Evolutionary conservation across 1,140 invertebrate genomes (phyloP).

Genomic region (Hylaeus volcanicus): DNA sequence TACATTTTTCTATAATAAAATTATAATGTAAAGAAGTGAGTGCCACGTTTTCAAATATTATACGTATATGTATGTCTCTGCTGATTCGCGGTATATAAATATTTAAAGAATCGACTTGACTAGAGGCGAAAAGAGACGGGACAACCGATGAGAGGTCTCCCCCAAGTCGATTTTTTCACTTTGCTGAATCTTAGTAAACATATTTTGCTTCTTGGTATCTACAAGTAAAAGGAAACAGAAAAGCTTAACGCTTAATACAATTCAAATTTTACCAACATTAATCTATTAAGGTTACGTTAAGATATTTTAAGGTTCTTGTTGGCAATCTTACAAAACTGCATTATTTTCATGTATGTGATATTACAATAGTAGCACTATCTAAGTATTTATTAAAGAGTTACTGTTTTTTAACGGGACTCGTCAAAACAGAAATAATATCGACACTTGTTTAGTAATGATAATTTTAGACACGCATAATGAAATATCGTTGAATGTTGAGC

Average conservation of each 20-base stretch:
- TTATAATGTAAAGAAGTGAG: neutral
- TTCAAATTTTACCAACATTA: neutral
- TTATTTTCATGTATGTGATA: slow-evolving; percentile 5
- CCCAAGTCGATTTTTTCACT: too few relatives aligned
- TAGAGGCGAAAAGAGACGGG: too few relatives aligned
- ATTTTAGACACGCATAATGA: neutral
- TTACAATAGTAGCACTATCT: slow-evolving; percentile 9
- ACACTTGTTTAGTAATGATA: neutral
- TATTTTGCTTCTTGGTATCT: neutral
- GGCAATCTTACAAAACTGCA: slow-evolving; percentile 2
- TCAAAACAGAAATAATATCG: neutral
- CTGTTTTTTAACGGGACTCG: neutral
- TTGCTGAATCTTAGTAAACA: neutral
- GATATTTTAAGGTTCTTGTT: neutral
- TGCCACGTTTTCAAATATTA: neutral
- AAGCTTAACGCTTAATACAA: neutral
- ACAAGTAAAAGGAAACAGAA: neutral
- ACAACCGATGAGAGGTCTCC: neutral
- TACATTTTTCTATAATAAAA: slow-evolving; percentile 17
- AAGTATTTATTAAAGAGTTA: slow-evolving; percentile 13
- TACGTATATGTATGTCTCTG: neutral
- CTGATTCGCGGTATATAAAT: neutral
- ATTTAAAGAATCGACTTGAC: neutral
- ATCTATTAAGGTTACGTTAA: neutral
- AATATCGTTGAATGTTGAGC: neutral